phyloP scores from a whole-genome alignment of 2,888 invertebrate genomes.

The Limnephilus rhombicus region DNA sequence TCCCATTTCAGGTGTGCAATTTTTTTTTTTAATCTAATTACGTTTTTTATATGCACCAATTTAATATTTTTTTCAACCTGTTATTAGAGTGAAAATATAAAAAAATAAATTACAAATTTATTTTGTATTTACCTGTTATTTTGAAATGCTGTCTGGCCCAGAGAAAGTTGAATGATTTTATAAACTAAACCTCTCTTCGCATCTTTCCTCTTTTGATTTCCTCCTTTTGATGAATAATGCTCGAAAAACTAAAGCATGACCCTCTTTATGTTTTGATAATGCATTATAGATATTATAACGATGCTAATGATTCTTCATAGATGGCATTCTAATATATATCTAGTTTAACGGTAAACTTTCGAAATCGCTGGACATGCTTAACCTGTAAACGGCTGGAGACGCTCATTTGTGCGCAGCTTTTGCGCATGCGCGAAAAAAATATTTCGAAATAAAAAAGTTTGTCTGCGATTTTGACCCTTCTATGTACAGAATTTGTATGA shows the following conservation, averaged over 20 bases:
- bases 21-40: not conserved
- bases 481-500: too few relatives aligned
- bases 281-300: not conserved
- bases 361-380: too few relatives aligned
- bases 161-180: conserved; percentile 26
- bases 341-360: too few relatives aligned
- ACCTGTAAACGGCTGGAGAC: too few relatives aligned
- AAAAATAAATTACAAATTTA: not conserved
- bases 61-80: not conserved
- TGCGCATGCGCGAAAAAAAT: too few relatives aligned
- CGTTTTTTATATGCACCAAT: not conserved
- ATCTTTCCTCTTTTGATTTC: conserved; percentile 4
- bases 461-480: too few relatives aligned
- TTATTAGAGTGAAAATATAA: not conserved
- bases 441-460: too few relatives aligned
- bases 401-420: too few relatives aligned
- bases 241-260: conserved; percentile 32
- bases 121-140: not conserved
- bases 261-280: conserved; percentile 18
- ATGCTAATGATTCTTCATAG: conserved; percentile 37
- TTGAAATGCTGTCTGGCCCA: conserved; percentile 11
- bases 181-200: conserved; percentile 6
- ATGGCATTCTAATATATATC: not conserved
- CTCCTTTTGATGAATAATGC: conserved; percentile 16
- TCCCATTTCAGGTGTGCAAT: not conserved